Evolutionary conservation across 2,888 invertebrate species (phyloP), one percentile per base, ranked within the genome.

Genomic region (Pharmacophagus antenor): DNA sequence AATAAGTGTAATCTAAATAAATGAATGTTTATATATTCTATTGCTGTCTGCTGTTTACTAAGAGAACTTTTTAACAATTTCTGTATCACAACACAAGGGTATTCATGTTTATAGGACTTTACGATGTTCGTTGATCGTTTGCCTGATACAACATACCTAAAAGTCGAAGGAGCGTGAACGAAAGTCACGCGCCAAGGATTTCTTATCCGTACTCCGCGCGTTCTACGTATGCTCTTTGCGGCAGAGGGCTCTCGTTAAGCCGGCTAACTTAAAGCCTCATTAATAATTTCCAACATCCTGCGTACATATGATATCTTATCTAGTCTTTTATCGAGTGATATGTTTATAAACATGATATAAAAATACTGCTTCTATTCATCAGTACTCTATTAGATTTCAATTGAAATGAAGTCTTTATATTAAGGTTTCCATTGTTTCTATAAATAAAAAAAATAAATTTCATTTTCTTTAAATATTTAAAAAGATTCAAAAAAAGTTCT

Each of bases 141-240:
- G 70, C 71, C 70, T 71, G 82, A 81, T 84, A 82, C 71, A 73
- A 74, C 84, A 88, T 88, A 80, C 77, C 85, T 79, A 75, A 79
- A 76, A 77, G 67, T 73, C 85, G 78, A 86, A 87, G 79, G 75
- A 80, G 85, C 88, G 82, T 82, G 80, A 84, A 82, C 75, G 66
- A 73, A 72, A 86, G 88, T 87, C 88, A 88, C 88, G 88, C 84
- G 85, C 81, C 80, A 79, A 78, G 77, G 82, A 80, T 80, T 84
- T 81, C 73, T 77, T 77, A 78, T 74, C 77, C 82, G 80, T 82
- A 84, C 83, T 77, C 79, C 73, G 66, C 70, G 69, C 68, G 68
- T 44, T 55, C 46, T 60, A 60, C 73, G 72, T 72, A 70, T 64
- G 69, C 65, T 64, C 63, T 61, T 65, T 63, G 58, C 63, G 63